These are phyloP conservation scores for Ectobius pallidus DNA, from an alignment of 2,888 invertebrate genomes.

Conservation along the genomic window DNA sequence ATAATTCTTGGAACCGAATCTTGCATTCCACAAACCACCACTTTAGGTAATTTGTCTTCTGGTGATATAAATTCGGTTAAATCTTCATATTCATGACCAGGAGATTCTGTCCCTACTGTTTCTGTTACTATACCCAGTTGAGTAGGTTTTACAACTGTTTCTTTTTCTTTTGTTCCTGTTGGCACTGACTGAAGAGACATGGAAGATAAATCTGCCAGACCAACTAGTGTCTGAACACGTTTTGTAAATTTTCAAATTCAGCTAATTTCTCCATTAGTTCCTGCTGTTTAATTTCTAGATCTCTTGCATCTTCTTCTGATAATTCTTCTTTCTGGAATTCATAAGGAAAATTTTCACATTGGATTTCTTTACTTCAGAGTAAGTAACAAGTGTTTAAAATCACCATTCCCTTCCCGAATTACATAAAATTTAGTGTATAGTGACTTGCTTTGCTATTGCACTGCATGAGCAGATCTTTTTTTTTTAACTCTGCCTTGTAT, in stretches of 20 bases:
- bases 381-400: too few species aligned
- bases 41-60: conserved; percentile 54
- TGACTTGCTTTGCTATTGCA: too few species aligned
- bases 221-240: conserved; percentile 62
- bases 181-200: too few species aligned
- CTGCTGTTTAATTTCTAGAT: conserved; percentile 63
- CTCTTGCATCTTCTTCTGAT: conserved; percentile 63
- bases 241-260: conserved; percentile 66
- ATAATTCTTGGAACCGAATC: conserved; percentile 62
- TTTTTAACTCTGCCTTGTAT: too few species aligned
- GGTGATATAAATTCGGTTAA: conserved; percentile 25
- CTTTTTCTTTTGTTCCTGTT: neutral
- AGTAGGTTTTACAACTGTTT: neutral
- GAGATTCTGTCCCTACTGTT: conserved; percentile 40
- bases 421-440: too few species aligned
- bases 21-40: conserved; percentile 61
- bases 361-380: too few species aligned
- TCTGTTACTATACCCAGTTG: conserved; percentile 22
- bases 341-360: too few species aligned
- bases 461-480: too few species aligned
- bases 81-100: neutral
- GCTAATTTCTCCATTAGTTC: conserved; percentile 65
- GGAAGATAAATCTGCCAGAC: conserved; percentile 47
- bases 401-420: too few species aligned
- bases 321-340: conserved; percentile 65